Evolutionary conservation across 2,888 invertebrate species (phyloP).

Genomic region (Tetranychus truncatus): DNA sequence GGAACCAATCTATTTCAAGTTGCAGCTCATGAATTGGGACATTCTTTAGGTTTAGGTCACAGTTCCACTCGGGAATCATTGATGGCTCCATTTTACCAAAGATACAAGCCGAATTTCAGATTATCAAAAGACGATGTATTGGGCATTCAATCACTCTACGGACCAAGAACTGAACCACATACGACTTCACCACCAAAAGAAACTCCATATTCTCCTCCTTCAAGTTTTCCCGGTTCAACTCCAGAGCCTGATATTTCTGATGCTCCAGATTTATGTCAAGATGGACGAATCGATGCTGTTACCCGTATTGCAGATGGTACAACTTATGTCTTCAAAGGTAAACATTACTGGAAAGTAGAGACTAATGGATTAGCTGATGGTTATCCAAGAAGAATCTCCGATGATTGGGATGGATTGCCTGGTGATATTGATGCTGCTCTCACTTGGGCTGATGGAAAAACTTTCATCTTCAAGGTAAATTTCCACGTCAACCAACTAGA

Average conservation of each 20-base stretch:
- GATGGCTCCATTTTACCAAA: slow-evolving; percentile 94
- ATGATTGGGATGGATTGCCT: slow-evolving; percentile 44
- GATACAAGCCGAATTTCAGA: slow-evolving; percentile 64
- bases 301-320: slow-evolving; percentile 71
- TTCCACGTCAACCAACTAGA: background rate
- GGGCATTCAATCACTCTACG: slow-evolving; percentile 67
- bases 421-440: slow-evolving; percentile 78
- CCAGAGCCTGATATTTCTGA: slow-evolving; percentile 32
- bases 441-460: slow-evolving; percentile 84
- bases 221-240: slow-evolving; percentile 36
- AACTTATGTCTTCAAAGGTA: slow-evolving; percentile 77
- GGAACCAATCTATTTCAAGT: slow-evolving; percentile 82
- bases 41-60: slow-evolving; percentile 84
- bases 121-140: slow-evolving; percentile 69
- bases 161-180: slow-evolving; percentile 39
- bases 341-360: slow-evolving; percentile 67
- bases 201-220: slow-evolving; percentile 25
- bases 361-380: slow-evolving; percentile 65
- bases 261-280: slow-evolving; percentile 46
- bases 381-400: slow-evolving; percentile 63
- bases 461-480: slow-evolving; percentile 83
- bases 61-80: slow-evolving; percentile 71
- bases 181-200: slow-evolving; percentile 31
- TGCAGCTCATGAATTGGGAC: slow-evolving; percentile 91
- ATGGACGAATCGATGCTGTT: slow-evolving; percentile 65